Base-by-base conservation (phyloP, 2,113 vertebrate genomes). In the Leptobrachium ailaonicum region DNA sequence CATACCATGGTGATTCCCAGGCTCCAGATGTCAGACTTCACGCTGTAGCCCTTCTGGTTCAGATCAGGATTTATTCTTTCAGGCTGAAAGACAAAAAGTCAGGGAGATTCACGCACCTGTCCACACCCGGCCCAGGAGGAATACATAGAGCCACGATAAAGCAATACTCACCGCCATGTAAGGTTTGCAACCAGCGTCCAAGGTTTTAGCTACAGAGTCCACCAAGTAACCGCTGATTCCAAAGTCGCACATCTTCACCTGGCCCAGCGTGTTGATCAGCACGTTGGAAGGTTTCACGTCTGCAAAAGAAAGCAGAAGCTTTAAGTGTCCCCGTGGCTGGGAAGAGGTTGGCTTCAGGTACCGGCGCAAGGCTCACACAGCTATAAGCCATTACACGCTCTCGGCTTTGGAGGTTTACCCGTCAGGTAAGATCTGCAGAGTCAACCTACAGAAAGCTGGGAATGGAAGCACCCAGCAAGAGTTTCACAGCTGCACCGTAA, bases 211-310 rank as follows among this genome's bases (percentile, higher is more conserved):
- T 77, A 98, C 96, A 0, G 97, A 98, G 89, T 99, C 97, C 2
- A 99, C 97, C 81, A 99, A 91, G 89, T 98, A 97, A 80, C 97
- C 97, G 12, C 97, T 99, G 93, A 99, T 99, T 10, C 97, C 97
- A 50, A 98, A 98, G 84, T 98, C 97, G 3, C 97, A 98, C 96
- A 98, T 98, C 95, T 98, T 99, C 87, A 99, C 96, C 87, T 98
- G 97, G 45, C 97, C 97, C 87, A 95, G 93, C 3, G 94, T 93
- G 84, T 99, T 98, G 86, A 99, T 98, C 82, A 99, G 94, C 83
- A 99, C 96, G 4, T 99, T 99, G 82, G 97, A 99, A 67, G 97
- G 97, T 88, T 99, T 99, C 89, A 99, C 97, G 8, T 99, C 97
- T 99, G 86, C 60, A 89, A 82, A 32, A 76, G 63, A 9, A 20